A percentile compares a stretch with the other conserved stretches of the same genome.
Conservation (phyloP, 2,888 invertebrate species). For the Papilio elwesi region DNA sequence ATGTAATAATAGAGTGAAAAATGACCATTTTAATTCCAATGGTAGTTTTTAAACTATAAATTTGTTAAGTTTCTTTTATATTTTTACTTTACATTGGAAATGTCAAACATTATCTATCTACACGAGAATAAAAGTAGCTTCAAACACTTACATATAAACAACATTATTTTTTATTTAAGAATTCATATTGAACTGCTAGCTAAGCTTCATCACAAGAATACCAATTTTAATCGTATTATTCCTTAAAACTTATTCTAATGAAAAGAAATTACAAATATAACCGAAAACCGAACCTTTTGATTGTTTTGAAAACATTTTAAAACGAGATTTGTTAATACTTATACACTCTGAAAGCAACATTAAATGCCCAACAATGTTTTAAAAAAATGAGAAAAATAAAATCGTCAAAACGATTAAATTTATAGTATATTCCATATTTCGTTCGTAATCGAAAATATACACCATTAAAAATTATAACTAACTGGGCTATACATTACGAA, state of each 20-base stretch:
- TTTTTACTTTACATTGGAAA: neutral
- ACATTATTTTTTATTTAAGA: neutral
- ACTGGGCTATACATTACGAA: neutral
- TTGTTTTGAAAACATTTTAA: neutral
- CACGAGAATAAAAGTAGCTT: neutral
- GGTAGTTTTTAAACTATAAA: neutral
- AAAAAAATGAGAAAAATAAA: neutral
- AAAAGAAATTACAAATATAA: neutral
- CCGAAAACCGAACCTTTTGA: neutral
- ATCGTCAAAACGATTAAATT: neutral
- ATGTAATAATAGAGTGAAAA: too few species aligned
- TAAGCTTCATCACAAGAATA: too few species aligned
- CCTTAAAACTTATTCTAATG: neutral
- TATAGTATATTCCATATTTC: neutral
- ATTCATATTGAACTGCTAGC: neutral
- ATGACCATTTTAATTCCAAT: too few species aligned
- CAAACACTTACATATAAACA: neutral
- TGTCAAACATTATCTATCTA: neutral
- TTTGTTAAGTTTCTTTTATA: neutral
- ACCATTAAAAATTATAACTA: neutral
- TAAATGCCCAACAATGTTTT: neutral
- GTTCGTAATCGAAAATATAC: neutral
- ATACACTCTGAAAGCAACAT: neutral
- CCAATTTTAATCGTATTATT: too few species aligned
- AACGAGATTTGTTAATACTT: neutral